Conservation (phyloP, 1,140 invertebrate species). For the Drosophila sturtevanti region DNA sequence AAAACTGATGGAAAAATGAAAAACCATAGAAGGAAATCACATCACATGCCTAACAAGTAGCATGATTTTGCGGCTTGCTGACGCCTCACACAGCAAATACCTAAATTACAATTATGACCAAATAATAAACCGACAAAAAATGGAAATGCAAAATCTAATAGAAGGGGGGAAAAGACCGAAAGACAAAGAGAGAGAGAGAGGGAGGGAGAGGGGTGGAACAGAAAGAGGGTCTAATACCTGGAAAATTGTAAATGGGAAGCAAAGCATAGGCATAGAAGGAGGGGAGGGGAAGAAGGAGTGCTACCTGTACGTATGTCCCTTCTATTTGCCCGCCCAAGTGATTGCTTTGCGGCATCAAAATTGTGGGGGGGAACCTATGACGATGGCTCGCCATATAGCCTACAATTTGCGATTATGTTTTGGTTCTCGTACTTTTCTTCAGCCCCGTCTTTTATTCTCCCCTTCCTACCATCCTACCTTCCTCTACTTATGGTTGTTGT, state of each 20-base stretch:
- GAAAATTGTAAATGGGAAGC: constrained; percentile 69
- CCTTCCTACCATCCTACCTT: constrained; percentile 34
- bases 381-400: constrained; percentile 67
- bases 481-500: constrained; percentile 45
- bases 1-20: constrained; percentile 8
- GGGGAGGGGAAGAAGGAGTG: no score
- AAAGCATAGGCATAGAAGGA: no score
- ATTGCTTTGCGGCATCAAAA: constrained; percentile 54
- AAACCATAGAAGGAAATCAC: constrained; percentile 60
- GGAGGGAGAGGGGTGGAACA: not conserved
- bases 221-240: constrained; percentile 37
- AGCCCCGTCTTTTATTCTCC: constrained; percentile 4
- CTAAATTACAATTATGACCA: constrained; percentile 80
- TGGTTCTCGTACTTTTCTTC: constrained; percentile 33
- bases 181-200: not conserved
- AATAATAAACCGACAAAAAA: constrained; percentile 75
- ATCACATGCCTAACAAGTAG: constrained; percentile 78
- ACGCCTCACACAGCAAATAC: constrained; percentile 69
- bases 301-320: not conserved
- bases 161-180: constrained; percentile 3
- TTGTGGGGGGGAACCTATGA: constrained; percentile 33
- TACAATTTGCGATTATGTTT: constrained; percentile 81
- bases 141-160: constrained; percentile 53
- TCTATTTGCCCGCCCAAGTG: constrained; percentile 9
- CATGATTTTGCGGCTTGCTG: constrained; percentile 56